A percentile compares a stretch with the other conserved stretches of the same genome.
phyloP scores from a whole-genome alignment of 2,888 invertebrate species.

The Minunthozetes semirufus region DNA sequence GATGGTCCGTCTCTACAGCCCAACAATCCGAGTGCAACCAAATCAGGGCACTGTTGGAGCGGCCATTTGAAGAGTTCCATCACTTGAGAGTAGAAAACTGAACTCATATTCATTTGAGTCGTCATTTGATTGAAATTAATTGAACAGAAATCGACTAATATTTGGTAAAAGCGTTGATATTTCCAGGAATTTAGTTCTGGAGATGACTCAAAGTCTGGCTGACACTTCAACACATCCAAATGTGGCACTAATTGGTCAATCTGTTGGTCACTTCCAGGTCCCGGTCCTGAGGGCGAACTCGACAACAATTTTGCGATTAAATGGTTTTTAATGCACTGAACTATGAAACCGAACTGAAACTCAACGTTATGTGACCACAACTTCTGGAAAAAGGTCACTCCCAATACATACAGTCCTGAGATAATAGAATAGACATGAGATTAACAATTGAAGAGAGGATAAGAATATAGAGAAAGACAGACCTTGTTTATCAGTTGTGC shows the following conservation, averaged over 20 bases:
- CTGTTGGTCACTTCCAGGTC: neutral
- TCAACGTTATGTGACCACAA: slow-evolving; percentile 37
- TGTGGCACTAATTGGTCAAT: slow-evolving; percentile 37
- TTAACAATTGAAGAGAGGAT: neutral
- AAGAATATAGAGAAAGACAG: too few species aligned
- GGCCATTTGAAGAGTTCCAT: slow-evolving; percentile 87
- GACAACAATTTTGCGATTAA: slow-evolving; percentile 34
- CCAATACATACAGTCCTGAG: slow-evolving; percentile 35
- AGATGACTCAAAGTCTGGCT: slow-evolving; percentile 37
- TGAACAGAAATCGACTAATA: slow-evolving; percentile 36
- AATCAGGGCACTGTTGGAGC: slow-evolving; percentile 86
- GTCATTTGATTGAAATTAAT: slow-evolving; percentile 16
- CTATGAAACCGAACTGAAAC: slow-evolving; percentile 38
- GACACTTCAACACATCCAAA: slow-evolving; percentile 39
- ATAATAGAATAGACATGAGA: neutral
- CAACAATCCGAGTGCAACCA: slow-evolving; percentile 71
- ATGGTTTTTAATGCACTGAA: slow-evolving; percentile 36
- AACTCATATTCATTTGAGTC: slow-evolving; percentile 5
- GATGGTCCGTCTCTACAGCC: slow-evolving; percentile 31
- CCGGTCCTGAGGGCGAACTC: slow-evolving; percentile 34
- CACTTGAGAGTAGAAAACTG: slow-evolving; percentile 60
- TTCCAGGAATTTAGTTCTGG: slow-evolving; percentile 37
- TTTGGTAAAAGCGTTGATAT: slow-evolving; percentile 38
- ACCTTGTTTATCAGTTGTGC: slow-evolving; percentile 39
- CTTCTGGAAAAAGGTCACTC: slow-evolving; percentile 36